Base-by-base conservation (phyloP, 2,888 invertebrate species). In the Elmis aenea region DNA sequence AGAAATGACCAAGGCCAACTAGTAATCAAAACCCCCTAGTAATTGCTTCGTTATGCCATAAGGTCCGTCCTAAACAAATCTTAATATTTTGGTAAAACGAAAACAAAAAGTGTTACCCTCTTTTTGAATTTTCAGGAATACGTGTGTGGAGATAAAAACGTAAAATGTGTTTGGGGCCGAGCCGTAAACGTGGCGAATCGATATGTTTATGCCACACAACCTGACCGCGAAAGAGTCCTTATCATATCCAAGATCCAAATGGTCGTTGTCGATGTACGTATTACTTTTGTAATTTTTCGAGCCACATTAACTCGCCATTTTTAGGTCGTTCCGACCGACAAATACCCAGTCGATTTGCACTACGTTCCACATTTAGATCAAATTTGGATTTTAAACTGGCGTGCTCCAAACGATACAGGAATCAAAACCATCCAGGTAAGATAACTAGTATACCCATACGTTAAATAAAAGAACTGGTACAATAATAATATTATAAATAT, bases 301-400 rank as follows among this genome's bases (percentile, higher is more conserved):
- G 28, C 13, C 9, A 27, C 33, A 31, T 34, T 6, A 15, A 16
- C 26, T 15, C 23, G 15, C 21, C 3, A 14, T 12, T 29, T 52
- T 23, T 29, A 62, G 62, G 79, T 83, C 22, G 79, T 85, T 22
- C 71, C 76, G 20, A 84, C 84, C 1, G 84, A 85, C 60, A 79
- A 80, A 58, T 77, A 73, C 54, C 85, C 85, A 1, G 81, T 83
- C 12, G 77, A 81, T 45, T 64, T 85, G 25, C 74, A 77, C 57
- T 83, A 85, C 61, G 77, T 85, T 2, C 74, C 77, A 8, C 77
- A 81, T 52, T 64, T 83, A 47, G 84, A 85, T 61, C 83, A 85
- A 63, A 78, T 85, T 2, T 85, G 84, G 85, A 73, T 84, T 10
- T 62, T 83, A 33, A 83, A 83, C 60, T 83, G 82, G 81, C 71